Evolutionary conservation across 2,113 vertebrate genomes (phyloP).

Genomic region (Oryzias woworae): DNA sequence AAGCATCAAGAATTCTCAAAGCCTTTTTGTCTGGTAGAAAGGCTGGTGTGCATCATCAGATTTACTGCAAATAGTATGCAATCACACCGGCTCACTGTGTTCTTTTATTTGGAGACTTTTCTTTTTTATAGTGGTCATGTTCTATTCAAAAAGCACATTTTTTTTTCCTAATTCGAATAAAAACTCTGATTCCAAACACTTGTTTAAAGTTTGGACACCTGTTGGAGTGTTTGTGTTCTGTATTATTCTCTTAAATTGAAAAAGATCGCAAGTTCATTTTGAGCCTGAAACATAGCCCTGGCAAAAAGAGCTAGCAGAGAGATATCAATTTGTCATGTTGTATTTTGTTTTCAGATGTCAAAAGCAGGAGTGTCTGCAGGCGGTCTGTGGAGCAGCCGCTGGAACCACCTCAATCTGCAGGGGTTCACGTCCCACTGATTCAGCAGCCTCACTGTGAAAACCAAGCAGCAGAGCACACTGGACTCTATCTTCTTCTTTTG

Average conservation of each 20-base stretch:
- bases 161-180: constrained; percentile 16
- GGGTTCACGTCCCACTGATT: constrained; percentile 57
- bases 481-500: constrained; percentile 2
- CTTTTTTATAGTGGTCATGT: too few species aligned
- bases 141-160: constrained; percentile 31
- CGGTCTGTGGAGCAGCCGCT: constrained; percentile 54
- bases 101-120: too few species aligned
- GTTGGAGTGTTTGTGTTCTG: too few species aligned
- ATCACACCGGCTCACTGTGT: too few species aligned
- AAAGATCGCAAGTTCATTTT: neutral
- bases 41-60: too few species aligned
- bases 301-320: constrained; percentile 35
- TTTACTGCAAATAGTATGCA: too few species aligned
- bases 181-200: constrained; percentile 7
- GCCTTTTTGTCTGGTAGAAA: too few species aligned
- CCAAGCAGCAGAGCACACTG: neutral
- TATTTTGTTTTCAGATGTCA: constrained; percentile 54
- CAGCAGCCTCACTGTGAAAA: constrained; percentile 23
- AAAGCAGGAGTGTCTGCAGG: constrained; percentile 46
- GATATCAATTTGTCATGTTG: constrained; percentile 52
- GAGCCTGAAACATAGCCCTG: constrained; percentile 9
- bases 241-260: too few species aligned
- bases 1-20: too few species aligned
- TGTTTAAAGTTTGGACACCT: neutral
- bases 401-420: constrained; percentile 56